Evolutionary conservation across 2,888 invertebrate genomes (phyloP).

Genomic region (Malthinus seriepunctatus): DNA sequence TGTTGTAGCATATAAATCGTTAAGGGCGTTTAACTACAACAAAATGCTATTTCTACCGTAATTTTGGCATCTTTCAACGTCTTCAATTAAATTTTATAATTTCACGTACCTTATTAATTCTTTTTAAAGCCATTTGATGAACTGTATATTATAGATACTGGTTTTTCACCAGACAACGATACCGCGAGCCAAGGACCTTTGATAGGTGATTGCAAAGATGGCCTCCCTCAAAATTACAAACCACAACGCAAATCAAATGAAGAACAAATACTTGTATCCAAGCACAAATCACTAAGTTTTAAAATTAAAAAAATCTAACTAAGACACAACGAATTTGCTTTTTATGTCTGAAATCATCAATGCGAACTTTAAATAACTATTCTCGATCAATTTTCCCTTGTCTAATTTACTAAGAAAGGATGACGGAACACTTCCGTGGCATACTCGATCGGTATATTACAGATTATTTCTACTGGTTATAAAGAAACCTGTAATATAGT

Average conservation of each 20-base stretch:
- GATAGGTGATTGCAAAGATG: conserved; percentile 86
- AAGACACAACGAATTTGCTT: conserved; percentile 10
- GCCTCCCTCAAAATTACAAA: conserved; percentile 80
- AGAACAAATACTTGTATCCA: conserved; percentile 34
- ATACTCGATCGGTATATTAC: conserved; percentile 15
- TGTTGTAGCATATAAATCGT: conserved; percentile 67
- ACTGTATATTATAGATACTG: conserved; percentile 71
- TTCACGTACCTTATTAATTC: conserved; percentile 91
- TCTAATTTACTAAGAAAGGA: conserved; percentile 47
- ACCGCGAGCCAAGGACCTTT: conserved; percentile 83
- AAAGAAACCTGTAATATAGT: not conserved
- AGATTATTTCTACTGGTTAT: conserved; percentile 7
- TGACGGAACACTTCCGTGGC: conserved; percentile 55
- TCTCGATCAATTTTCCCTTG: conserved; percentile 28
- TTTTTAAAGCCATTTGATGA: conserved; percentile 92
- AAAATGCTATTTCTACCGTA: conserved; percentile 37
- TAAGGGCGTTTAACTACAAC: conserved; percentile 58
- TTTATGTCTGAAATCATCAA: conserved; percentile 7
- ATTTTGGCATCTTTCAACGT: conserved; percentile 34
- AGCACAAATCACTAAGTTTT: conserved; percentile 28
- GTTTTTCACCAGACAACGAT: conserved; percentile 81
- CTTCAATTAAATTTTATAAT: conserved; percentile 40
- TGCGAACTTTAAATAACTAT: conserved; percentile 17
- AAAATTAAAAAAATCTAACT: conserved; percentile 32
- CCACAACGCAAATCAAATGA: conserved; percentile 70